These are phyloP conservation scores for Euzophera pinguis DNA, from an alignment of 2,888 invertebrate species.

Conservation along the genomic window DNA sequence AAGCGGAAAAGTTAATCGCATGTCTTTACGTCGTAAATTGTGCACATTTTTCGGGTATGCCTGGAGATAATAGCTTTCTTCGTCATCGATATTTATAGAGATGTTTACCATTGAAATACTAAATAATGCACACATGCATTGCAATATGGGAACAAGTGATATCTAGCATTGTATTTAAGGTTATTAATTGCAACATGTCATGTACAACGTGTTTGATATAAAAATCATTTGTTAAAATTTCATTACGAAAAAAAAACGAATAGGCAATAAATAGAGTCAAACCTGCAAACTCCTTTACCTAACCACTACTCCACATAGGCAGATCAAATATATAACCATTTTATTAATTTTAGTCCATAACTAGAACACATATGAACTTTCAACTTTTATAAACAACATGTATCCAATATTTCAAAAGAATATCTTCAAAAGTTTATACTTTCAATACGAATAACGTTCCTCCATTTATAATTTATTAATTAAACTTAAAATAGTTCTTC, in stretches of 20 bases:
- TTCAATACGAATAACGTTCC: conserved; percentile 47
- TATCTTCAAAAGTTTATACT: conserved; percentile 11
- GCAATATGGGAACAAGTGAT: not conserved
- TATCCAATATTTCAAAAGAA: not conserved
- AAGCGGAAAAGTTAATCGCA: conserved; percentile 60
- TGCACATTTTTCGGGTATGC: conserved; percentile 67
- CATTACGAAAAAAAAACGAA: too few species aligned
- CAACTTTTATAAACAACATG: not conserved
- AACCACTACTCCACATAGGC: too few species aligned
- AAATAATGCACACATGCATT: conserved; percentile 45
- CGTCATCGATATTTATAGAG: conserved; percentile 72
- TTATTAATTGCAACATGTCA: too few species aligned
- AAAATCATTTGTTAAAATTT: too few species aligned
- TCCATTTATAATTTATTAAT: conserved; percentile 67
- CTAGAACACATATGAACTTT: not conserved
- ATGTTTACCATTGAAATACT: conserved; percentile 64
- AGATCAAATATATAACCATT: too few species aligned
- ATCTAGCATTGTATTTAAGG: too few species aligned
- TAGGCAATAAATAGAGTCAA: too few species aligned
- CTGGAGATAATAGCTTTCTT: conserved; percentile 68
- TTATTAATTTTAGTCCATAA: not conserved
- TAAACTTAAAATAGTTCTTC: conserved; percentile 57
- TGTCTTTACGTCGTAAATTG: conserved; percentile 67
- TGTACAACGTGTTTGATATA: too few species aligned
- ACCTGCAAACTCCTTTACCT: too few species aligned